phyloP scores from a whole-genome alignment of 2,113 vertebrate species.

The Dicentrarchus labrax region DNA sequence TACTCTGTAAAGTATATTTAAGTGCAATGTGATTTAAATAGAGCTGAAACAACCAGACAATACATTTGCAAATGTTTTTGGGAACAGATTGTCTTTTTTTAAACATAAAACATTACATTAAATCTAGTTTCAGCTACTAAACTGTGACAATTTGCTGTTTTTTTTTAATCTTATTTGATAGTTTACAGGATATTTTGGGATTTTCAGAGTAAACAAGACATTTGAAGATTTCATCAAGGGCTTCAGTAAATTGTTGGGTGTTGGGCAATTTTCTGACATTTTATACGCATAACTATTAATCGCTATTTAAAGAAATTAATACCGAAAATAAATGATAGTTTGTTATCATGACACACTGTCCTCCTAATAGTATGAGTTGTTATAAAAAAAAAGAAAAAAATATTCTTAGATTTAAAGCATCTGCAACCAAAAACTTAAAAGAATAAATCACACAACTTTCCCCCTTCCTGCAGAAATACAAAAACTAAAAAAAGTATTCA shows the following conservation, averaged over 20 bases:
- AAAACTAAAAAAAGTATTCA: constrained; percentile 60
- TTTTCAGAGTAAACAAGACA: not conserved
- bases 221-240: not conserved
- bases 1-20: not conserved
- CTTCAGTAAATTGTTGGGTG: not conserved
- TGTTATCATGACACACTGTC: not conserved
- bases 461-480: not conserved
- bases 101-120: not conserved
- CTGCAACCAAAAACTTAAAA: not conserved
- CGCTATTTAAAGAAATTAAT: not conserved
- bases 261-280: not conserved
- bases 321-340: not conserved
- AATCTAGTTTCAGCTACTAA: not conserved
- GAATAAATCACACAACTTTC: constrained; percentile 5
- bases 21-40: not conserved
- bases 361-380: not conserved
- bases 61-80: not conserved
- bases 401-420: not conserved
- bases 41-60: too few relatives aligned
- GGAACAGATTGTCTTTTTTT: not conserved
- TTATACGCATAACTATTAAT: not conserved
- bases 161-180: not conserved
- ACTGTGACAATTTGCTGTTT: not conserved
- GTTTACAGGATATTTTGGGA: not conserved
- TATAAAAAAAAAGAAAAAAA: not conserved